phyloP scores from a whole-genome alignment of 2,113 vertebrate species.

The Pelusios castaneus region DNA sequence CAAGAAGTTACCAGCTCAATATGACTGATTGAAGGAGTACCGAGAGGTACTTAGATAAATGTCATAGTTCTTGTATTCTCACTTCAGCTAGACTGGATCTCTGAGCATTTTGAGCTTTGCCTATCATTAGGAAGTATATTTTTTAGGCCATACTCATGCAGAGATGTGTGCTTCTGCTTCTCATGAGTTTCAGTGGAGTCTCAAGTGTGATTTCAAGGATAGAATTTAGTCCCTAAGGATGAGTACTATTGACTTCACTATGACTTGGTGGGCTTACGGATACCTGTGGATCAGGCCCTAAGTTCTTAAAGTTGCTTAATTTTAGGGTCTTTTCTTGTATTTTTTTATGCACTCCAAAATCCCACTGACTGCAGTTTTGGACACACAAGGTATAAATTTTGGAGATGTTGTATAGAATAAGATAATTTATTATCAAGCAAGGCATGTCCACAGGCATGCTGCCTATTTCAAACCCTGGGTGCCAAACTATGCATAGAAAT shows the following conservation, averaged over 20 bases:
- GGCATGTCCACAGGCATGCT: rapidly evolving
- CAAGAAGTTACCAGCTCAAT: rapidly evolving
- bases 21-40: rapidly evolving
- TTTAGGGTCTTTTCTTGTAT: background rate
- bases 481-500: background rate
- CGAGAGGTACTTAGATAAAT: background rate
- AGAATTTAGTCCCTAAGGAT: background rate
- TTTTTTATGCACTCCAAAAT: background rate
- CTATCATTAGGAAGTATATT: background rate
- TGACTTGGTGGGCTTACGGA: background rate
- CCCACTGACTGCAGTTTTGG: rapidly evolving
- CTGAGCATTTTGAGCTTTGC: background rate
- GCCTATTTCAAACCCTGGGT: background rate
- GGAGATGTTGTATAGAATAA: background rate
- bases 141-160: background rate
- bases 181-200: rapidly evolving
- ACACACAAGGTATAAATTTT: rapidly evolving
- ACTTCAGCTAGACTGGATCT: background rate
- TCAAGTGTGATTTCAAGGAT: rapidly evolving
- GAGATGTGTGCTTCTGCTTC: rapidly evolving
- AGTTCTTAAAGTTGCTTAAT: background rate
- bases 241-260: background rate
- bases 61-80: background rate
- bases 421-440: too few species aligned
- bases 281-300: background rate